A percentile compares a stretch with the other conserved stretches of the same genome.
Conservation (phyloP, 2,888 invertebrate species). For the Ceriagrion tenellum region DNA sequence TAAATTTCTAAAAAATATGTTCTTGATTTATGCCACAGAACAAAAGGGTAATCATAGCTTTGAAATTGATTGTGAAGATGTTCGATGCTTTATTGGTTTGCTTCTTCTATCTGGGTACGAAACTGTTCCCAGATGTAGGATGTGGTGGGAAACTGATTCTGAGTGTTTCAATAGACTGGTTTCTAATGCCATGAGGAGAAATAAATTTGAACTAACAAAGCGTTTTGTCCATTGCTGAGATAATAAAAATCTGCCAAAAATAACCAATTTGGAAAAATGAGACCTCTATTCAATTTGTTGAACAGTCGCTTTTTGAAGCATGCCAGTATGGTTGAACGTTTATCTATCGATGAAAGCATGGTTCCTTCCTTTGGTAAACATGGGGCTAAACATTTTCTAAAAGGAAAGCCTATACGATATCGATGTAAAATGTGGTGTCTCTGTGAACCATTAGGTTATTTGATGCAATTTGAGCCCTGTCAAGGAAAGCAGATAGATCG, state of each 20-base stretch:
- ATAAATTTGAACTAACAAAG: not conserved
- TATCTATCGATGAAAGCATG: not conserved
- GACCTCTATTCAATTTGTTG: too few species aligned
- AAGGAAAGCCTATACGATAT: not conserved
- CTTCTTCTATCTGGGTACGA: not conserved
- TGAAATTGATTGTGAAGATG: not conserved
- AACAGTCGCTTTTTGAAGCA: not conserved
- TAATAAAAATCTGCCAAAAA: not conserved
- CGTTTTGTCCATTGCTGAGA: not conserved
- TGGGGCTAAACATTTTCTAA: not conserved
- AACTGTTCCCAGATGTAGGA: not conserved
- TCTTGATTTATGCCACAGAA: not conserved
- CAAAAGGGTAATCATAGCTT: not conserved
- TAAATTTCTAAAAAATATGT: not conserved
- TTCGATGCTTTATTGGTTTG: not conserved
- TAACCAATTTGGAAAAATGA: not conserved
- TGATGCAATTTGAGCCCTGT: conserved; percentile 13
- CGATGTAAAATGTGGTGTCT: not conserved
- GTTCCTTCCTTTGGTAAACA: not conserved
- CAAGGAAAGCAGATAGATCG: not conserved
- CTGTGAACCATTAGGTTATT: not conserved
- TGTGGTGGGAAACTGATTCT: not conserved
- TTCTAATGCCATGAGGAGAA: not conserved
- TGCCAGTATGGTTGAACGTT: not conserved
- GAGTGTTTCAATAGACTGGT: not conserved